Evolutionary conservation across 64 coral and sea anemone genomes (phyloP).

Genomic region (Montipora capricornis): DNA sequence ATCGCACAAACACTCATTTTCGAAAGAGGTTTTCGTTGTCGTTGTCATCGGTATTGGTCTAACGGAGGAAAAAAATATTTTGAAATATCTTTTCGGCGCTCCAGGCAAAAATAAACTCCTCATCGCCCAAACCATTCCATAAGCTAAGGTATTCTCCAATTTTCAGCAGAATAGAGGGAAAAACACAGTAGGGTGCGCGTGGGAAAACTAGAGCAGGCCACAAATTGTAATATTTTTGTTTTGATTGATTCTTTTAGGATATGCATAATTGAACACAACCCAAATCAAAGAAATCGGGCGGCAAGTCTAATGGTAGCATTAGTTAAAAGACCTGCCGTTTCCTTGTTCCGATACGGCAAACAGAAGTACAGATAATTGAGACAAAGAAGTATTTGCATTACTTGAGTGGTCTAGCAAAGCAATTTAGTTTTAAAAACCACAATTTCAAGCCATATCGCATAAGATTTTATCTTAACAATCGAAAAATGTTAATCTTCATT

Average conservation of each 20-base stretch:
- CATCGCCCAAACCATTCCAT: no score
- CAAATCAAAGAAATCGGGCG: not conserved
- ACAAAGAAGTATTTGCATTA: not conserved
- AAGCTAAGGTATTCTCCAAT: no score
- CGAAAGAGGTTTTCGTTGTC: no score
- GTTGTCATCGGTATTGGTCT: no score
- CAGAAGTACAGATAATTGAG: not conserved
- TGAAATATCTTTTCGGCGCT: no score
- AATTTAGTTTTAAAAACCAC: not conserved
- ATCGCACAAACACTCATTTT: no score
- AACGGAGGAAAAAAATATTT: no score
- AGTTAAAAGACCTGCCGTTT: not conserved
- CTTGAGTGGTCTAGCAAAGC: not conserved
- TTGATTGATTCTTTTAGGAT: not conserved
- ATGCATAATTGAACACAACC: not conserved
- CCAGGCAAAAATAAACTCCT: no score
- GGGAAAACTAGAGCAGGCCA: not conserved
- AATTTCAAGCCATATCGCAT: not conserved
- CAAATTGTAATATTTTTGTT: not conserved
- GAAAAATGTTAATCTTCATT: not conserved
- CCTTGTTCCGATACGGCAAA: not conserved
- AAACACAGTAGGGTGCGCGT: not conserved
- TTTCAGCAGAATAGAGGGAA: no score
- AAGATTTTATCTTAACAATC: not conserved
- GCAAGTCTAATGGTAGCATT: not conserved